These are phyloP conservation scores for Tipula lateralis DNA, from an alignment of 2,888 invertebrate species.

Conservation along the genomic window DNA sequence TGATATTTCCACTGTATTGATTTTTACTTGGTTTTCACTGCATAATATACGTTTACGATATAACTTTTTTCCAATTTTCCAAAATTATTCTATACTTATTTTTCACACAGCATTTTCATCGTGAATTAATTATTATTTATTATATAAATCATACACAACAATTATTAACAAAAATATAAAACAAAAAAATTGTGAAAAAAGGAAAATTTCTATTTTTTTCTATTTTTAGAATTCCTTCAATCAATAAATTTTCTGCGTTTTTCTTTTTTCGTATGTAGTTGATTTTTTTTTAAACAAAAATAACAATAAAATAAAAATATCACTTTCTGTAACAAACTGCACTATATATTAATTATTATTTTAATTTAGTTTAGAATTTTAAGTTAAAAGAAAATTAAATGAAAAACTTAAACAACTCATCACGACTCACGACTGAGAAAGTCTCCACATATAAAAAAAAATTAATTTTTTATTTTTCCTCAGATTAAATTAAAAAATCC, in stretches of 20 bases:
- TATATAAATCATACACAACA: not conserved
- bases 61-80: not conserved
- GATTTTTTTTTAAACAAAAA: not conserved
- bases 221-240: conserved; percentile 24
- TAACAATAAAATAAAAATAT: not conserved
- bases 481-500: not conserved
- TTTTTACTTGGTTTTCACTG: not conserved
- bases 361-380: not conserved
- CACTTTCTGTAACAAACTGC: not conserved
- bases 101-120: not conserved
- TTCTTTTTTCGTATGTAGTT: not conserved
- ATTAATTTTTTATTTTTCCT: not conserved
- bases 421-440: not conserved
- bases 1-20: not conserved
- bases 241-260: conserved; percentile 11
- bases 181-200: not conserved
- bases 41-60: not conserved
- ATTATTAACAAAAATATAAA: not conserved
- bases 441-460: not conserved
- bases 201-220: not conserved
- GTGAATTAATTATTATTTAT: not conserved
- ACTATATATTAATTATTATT: not conserved
- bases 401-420: conserved; percentile 1
- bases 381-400: not conserved
- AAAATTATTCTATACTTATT: not conserved